These are phyloP conservation scores for Lathamus discolor DNA, from an alignment of 2,113 vertebrate species.

Conservation along the genomic window DNA sequence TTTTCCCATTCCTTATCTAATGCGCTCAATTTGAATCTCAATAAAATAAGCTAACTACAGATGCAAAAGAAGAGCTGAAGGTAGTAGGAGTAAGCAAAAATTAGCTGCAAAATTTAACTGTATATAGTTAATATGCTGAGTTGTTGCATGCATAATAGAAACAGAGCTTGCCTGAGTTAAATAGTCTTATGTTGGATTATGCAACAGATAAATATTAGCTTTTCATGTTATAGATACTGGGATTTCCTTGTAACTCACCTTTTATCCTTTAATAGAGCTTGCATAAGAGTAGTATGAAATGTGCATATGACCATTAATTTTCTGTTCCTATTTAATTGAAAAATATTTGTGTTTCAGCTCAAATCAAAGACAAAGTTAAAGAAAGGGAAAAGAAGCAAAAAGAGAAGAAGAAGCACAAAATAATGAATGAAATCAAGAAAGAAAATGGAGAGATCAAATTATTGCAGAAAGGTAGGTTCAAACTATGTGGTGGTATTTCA, in stretches of 20 bases:
- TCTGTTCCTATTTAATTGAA: slow-evolving; percentile 11
- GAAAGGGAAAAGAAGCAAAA: slow-evolving; percentile 85
- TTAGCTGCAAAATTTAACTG: background rate
- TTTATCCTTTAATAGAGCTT: slow-evolving; percentile 9
- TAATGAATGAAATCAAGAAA: slow-evolving; percentile 91
- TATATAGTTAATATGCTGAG: background rate
- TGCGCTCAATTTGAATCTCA: background rate
- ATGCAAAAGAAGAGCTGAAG: background rate
- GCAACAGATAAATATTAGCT: slow-evolving; percentile 23
- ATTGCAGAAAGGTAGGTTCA: slow-evolving; percentile 87
- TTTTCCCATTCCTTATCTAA: background rate
- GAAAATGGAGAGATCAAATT: slow-evolving; percentile 93
- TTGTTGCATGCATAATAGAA: background rate
- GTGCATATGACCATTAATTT: background rate
- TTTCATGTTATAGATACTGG: slow-evolving; percentile 8
- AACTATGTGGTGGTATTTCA: background rate
- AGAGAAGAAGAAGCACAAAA: slow-evolving; percentile 91
- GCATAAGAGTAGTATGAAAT: background rate
- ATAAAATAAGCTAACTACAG: background rate
- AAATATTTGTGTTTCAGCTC: slow-evolving; percentile 77
- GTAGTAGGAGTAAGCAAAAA: background rate
- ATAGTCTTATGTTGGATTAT: background rate
- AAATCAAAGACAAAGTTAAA: slow-evolving; percentile 88
- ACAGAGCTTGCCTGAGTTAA: background rate
- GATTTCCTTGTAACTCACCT: slow-evolving; percentile 22